Evolutionary conservation across 2,888 invertebrate species (phyloP).

Genomic region (Acleris cristana): DNA sequence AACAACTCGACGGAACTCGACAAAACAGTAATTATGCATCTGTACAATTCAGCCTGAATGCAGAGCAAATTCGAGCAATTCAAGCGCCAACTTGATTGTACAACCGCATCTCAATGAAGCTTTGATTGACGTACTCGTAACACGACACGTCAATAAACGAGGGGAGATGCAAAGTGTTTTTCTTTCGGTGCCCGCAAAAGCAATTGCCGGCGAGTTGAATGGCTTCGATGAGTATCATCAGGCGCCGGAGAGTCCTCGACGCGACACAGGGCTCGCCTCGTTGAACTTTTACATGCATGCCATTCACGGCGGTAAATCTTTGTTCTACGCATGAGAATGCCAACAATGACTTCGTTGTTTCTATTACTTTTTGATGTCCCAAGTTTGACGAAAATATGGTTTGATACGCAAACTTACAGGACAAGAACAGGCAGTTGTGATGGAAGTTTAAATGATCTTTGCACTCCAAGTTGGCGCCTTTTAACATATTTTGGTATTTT

Average conservation of each 20-base stretch:
- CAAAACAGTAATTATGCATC: conserved; percentile 8
- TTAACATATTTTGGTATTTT: conserved; percentile 2
- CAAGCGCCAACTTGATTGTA: conserved; percentile 13
- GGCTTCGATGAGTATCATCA: conserved; percentile 56
- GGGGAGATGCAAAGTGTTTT: conserved; percentile 44
- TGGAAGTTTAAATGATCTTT: conserved; percentile 20
- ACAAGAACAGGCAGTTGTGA: conserved; percentile 3
- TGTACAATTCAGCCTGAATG: background rate
- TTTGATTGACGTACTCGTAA: conserved; percentile 20
- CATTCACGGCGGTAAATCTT: conserved; percentile 9
- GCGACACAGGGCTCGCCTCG: conserved; percentile 40
- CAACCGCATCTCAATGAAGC: conserved; percentile 19
- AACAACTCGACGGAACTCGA: background rate
- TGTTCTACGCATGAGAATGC: conserved; percentile 11
- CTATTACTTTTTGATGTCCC: conserved; percentile 22
- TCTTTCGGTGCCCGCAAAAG: conserved; percentile 47
- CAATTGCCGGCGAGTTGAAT: conserved; percentile 53
- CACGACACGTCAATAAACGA: conserved; percentile 4
- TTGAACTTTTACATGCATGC: conserved; percentile 39
- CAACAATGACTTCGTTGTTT: conserved; percentile 9
- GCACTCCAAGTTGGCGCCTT: conserved; percentile 5
- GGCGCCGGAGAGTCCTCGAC: conserved; percentile 49
- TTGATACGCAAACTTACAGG: background rate
- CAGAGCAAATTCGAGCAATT: background rate
- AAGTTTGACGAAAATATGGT: conserved; percentile 16